Conservation (phyloP, 2,888 invertebrate genomes). For the Nezara viridula region DNA sequence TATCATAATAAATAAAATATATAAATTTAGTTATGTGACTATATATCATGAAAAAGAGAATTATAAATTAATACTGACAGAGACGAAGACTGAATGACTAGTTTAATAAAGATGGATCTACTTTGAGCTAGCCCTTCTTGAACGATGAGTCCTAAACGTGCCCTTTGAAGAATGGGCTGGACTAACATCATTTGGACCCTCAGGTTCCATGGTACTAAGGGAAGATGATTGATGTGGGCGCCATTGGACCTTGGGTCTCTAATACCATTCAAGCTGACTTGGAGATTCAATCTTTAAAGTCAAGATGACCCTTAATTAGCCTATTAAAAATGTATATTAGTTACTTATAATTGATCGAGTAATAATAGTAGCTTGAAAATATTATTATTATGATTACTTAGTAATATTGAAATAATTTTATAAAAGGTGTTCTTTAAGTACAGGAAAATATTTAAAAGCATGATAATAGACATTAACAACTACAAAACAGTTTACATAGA, state of each 20-base stretch:
- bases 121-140: not conserved
- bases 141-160: not conserved
- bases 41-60: not conserved
- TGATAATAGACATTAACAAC: too few relatives aligned
- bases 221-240: not conserved
- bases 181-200: not conserved
- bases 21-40: too few relatives aligned
- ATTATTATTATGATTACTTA: too few relatives aligned
- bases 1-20: too few relatives aligned
- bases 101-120: not conserved
- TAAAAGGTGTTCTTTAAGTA: too few relatives aligned
- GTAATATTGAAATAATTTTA: too few relatives aligned
- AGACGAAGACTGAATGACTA: not conserved
- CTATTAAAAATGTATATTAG: too few relatives aligned
- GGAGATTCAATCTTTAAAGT: not conserved
- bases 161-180: not conserved
- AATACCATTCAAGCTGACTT: not conserved
- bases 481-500: too few relatives aligned
- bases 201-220: not conserved
- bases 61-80: not conserved
- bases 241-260: not conserved
- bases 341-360: too few relatives aligned
- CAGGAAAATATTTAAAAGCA: too few relatives aligned
- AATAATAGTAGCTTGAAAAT: too few relatives aligned
- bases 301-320: not conserved